phyloP scores from a whole-genome alignment of 1,140 invertebrate genomes.

The Cyrtorhinus lividipennis region DNA sequence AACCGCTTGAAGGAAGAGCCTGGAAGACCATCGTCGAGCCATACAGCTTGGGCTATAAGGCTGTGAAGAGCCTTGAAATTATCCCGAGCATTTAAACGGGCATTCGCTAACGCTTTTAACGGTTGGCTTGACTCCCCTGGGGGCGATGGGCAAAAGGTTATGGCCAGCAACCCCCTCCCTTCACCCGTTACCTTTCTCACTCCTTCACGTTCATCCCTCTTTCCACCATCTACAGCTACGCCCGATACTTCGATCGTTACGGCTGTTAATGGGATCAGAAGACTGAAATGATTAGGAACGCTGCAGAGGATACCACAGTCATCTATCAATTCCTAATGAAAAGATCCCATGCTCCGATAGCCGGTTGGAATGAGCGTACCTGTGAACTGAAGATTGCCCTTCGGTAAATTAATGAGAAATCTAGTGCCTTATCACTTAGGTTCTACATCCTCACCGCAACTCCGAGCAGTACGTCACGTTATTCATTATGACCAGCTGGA shows the following conservation, averaged over 20 bases:
- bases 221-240: not conserved
- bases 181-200: no score
- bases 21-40: no score
- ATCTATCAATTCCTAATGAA: constrained; percentile 8
- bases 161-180: not conserved
- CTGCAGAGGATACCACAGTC: not conserved
- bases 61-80: not conserved
- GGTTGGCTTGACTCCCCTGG: not conserved
- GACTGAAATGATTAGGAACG: not conserved
- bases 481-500: no score
- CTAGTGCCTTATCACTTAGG: not conserved
- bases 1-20: no score
- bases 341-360: not conserved
- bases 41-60: no score
- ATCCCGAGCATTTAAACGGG: constrained; percentile 1
- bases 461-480: no score
- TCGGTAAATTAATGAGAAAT: not conserved
- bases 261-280: constrained; percentile 5
- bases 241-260: not conserved
- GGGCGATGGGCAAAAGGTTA: not conserved
- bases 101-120: not conserved
- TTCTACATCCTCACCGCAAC: no score
- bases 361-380: not conserved
- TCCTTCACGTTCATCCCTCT: not conserved
- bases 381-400: not conserved